Evolutionary conservation across 2,797 vertebrate genomes (phyloP).

Genomic region (Platalea minor): DNA sequence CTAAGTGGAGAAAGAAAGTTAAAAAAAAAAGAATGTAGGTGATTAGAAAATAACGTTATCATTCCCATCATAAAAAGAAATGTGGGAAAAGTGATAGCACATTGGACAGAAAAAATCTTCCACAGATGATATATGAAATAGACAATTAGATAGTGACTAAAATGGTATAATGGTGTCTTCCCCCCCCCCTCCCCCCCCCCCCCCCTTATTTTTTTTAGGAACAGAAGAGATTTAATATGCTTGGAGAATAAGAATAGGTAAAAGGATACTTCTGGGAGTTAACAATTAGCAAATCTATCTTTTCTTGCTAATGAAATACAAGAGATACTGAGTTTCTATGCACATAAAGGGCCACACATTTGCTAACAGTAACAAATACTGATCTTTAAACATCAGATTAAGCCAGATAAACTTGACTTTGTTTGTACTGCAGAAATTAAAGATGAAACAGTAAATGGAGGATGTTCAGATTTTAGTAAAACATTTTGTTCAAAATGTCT

Average conservation of each 20-base stretch:
- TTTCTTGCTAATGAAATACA: background rate
- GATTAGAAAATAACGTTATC: background rate
- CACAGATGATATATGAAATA: background rate
- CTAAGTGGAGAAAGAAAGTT: background rate
- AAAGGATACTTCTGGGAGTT: background rate
- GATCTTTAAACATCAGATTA: background rate
- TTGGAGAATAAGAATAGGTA: background rate
- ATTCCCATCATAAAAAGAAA: background rate
- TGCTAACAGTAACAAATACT: background rate
- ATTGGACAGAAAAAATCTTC: background rate
- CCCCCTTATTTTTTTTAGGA: background rate
- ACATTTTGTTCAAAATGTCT: background rate
- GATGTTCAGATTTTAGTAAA: background rate
- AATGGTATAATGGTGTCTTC: no score
- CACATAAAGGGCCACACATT: background rate
- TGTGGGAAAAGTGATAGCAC: background rate
- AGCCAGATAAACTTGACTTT: background rate
- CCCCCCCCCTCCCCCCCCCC: no score
- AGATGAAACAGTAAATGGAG: background rate
- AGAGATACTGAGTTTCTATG: background rate
- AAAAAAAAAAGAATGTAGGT: background rate
- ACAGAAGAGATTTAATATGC: background rate
- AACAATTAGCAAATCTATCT: background rate
- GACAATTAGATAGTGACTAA: background rate
- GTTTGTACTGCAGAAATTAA: background rate